Evolutionary conservation across 2,888 invertebrate species (phyloP), one percentile per base, ranked within the genome.

Genomic region (Hirtodrosophila histrioides): DNA sequence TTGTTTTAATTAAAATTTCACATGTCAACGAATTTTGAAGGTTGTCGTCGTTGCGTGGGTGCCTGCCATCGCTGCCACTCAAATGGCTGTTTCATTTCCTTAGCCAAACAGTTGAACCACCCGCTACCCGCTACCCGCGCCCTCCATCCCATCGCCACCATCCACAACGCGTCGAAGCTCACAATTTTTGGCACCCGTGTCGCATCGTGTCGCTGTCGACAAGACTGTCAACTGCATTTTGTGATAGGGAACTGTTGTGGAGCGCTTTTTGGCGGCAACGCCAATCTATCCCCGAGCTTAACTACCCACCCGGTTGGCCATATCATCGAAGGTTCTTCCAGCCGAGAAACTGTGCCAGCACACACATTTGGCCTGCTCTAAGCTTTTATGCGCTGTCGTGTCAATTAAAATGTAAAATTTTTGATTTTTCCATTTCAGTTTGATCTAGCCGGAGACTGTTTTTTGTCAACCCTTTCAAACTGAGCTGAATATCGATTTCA

Each of bases 1-100:
- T 46, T 66, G 58, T 77, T 83, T 87, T 87, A 87, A 88, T 88
- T 88, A 88, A 84, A 88, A 87, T 86, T 86, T 84, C 68, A 77
- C 82, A 81, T 88, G 79, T 83, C 79, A 86, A 88, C 77, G 62
- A 77, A 69, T 88, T 78, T 71, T 62, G 53, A 69, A 86, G 72
- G 65, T 67, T 58, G 66, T 12, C 40, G 40, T 40, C 40, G 40
- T 40, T 57, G 61, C 49, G 60, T 36, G 40, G 43, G 7, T 48
- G 39, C 39, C 23, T n/a, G 33, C n/a, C 39, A n/a, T 40, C 31
- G 35, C 31, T 31, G 31, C 33, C 58, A 73, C 31, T 31, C 31
- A 31, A 31, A 61, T 69, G 73, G 39, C 63, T 68, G 51, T 69
- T 68, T 73, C 62, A 80, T 80, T 77, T 86, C 70, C 84, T 74